Evolutionary conservation across 2,797 vertebrate genomes (phyloP).

Genomic region (Phataginus tricuspis): DNA sequence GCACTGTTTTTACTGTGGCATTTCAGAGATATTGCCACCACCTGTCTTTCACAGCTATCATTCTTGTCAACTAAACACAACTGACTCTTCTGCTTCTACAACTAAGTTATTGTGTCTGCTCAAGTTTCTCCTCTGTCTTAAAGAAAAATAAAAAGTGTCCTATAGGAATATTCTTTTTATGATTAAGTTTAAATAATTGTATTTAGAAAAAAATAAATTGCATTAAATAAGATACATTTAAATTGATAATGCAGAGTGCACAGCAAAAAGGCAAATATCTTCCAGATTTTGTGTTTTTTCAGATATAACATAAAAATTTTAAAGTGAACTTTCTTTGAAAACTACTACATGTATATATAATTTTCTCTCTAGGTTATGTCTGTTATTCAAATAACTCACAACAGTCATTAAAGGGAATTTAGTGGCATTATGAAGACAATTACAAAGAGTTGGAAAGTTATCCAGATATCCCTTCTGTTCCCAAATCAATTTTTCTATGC

Average conservation of each 20-base stretch:
- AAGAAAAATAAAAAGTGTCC: neutral
- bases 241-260: neutral
- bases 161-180: neutral
- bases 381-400: neutral
- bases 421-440: neutral
- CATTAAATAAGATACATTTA: neutral
- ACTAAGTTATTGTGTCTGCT: neutral
- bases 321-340: neutral
- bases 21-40: neutral
- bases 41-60: neutral
- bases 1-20: neutral
- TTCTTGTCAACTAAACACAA: neutral
- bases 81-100: neutral
- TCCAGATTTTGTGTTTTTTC: neutral
- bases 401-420: conserved; percentile 40
- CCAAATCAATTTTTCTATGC: conserved; percentile 20
- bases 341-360: neutral
- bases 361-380: neutral
- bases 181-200: neutral
- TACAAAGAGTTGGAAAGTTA: conserved; percentile 16
- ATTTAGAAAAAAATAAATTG: neutral
- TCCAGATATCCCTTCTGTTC: neutral
- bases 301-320: neutral
- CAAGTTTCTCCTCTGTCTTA: neutral
- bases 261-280: neutral